Percentiles rank a stretch among this genome's conserved stretches.
Evolutionary conservation across 2,888 invertebrate species (phyloP).

Genomic region (Chironomus tentans): DNA sequence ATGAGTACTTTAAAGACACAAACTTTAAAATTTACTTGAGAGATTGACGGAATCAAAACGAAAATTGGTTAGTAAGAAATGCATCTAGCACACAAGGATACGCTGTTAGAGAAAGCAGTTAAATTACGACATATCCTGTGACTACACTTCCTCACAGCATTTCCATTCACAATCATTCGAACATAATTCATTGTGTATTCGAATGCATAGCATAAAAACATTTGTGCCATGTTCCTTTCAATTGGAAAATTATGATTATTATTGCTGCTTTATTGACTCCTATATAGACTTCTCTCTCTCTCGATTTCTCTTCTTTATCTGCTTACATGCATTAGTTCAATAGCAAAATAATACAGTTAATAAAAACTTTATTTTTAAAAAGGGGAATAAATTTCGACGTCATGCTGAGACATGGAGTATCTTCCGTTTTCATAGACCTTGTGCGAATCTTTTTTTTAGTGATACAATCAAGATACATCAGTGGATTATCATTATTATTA

Average conservation of each 20-base stretch:
- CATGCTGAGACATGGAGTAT: neutral
- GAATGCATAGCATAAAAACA: neutral
- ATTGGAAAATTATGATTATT: constrained; percentile 27
- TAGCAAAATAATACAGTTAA: neutral
- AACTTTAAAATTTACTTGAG: too few species aligned
- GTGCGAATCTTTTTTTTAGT: neutral
- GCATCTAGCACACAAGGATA: too few species aligned
- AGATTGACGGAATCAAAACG: too few species aligned
- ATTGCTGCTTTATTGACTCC: constrained; percentile 25
- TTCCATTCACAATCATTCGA: too few species aligned
- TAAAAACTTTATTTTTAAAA: neutral
- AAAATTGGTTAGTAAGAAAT: too few species aligned
- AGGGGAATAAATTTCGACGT: neutral
- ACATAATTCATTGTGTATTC: too few species aligned
- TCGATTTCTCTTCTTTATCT: too few species aligned
- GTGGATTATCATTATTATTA: neutral
- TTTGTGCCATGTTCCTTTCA: neutral
- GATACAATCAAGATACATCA: neutral
- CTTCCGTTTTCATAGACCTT: neutral
- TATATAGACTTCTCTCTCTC: neutral
- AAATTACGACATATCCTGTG: too few species aligned
- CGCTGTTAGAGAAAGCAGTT: too few species aligned
- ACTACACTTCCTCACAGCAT: too few species aligned
- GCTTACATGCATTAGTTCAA: too few species aligned
- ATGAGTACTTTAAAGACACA: too few species aligned